These are phyloP conservation scores for Drosophila albomicans DNA, from an alignment of 1,140 invertebrate genomes.

Conservation along the genomic window DNA sequence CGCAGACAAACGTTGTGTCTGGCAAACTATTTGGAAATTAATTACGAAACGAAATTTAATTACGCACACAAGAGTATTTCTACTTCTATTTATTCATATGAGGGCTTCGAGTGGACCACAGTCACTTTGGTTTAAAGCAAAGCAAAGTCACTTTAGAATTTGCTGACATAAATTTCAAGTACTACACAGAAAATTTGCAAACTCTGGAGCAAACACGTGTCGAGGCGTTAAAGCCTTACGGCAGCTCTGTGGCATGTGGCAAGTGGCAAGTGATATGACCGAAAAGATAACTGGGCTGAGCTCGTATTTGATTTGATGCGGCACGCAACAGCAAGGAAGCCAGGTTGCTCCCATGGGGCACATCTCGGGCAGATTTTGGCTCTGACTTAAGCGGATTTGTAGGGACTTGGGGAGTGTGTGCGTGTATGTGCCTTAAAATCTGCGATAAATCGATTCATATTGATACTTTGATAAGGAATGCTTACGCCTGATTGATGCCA, in stretches of 20 bases:
- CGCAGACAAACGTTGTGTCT: constrained; percentile 12
- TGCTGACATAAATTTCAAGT: not conserved
- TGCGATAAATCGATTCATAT: constrained; percentile 57
- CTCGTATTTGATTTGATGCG: constrained; percentile 48
- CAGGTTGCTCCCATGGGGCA: constrained; percentile 42
- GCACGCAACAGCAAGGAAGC: constrained; percentile 33
- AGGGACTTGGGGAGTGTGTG: constrained; percentile 2
- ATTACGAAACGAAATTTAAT: constrained; percentile 17
- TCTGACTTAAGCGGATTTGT: constrained; percentile 60
- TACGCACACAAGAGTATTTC: not conserved
- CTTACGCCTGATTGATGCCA: constrained; percentile 26
- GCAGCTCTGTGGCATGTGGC: not conserved
- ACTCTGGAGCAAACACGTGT: constrained; percentile 64
- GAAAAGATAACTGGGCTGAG: constrained; percentile 57
- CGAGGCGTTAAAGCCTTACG: constrained; percentile 39
- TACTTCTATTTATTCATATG: not conserved
- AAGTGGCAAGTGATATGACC: constrained; percentile 22
- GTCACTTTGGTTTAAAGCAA: not conserved
- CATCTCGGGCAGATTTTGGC: constrained; percentile 47
- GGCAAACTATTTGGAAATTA: constrained; percentile 25
- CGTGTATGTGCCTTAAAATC: constrained; percentile 45
- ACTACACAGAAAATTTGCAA: constrained; percentile 34
- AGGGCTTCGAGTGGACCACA: constrained; percentile 4
- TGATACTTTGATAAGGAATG: constrained; percentile 58
- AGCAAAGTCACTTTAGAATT: constrained; percentile 7